Conservation (phyloP, 2,797 vertebrate species). For the Betta splendens region DNA sequence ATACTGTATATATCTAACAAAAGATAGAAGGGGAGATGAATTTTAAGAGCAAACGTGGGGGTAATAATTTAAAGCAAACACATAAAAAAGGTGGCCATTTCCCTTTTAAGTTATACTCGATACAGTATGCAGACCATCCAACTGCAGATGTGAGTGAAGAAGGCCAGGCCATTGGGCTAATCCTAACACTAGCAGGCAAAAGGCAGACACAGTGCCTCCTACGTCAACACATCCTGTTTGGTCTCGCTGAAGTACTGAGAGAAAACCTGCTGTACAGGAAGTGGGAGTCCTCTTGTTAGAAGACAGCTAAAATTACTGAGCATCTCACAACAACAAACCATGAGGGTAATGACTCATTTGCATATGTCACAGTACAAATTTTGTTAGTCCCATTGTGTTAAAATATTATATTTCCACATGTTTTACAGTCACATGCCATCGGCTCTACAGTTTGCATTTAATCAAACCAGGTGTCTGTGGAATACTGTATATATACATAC, state of each 20-base stretch:
- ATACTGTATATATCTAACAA: too few relatives aligned
- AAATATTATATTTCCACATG: neutral
- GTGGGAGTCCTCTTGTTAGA: conserved; percentile 12
- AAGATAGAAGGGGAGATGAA: conserved; percentile 1
- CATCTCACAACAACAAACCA: neutral
- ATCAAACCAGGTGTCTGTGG: too few relatives aligned
- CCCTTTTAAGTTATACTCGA: too few relatives aligned
- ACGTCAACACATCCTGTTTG: conserved; percentile 75
- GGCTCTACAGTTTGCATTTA: neutral
- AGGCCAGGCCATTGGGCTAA: conserved; percentile 9
- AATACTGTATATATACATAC: too few relatives aligned
- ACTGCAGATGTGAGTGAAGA: neutral
- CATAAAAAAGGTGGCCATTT: too few relatives aligned
- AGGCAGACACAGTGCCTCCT: conserved; percentile 28
- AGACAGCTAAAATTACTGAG: conserved; percentile 2
- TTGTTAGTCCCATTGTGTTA: neutral
- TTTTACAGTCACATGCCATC: too few relatives aligned
- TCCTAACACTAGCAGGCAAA: neutral
- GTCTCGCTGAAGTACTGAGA: conserved; percentile 12
- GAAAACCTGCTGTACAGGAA: conserved; percentile 42
- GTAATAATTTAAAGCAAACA: too few relatives aligned
- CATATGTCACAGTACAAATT: neutral
- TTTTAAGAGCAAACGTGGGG: neutral
- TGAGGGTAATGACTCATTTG: neutral
- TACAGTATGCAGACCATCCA: neutral